Percentiles rank a stretch among this genome's conserved stretches.
Conservation (phyloP, 1,140 invertebrate species). For the Drosophila bifasciata region DNA sequence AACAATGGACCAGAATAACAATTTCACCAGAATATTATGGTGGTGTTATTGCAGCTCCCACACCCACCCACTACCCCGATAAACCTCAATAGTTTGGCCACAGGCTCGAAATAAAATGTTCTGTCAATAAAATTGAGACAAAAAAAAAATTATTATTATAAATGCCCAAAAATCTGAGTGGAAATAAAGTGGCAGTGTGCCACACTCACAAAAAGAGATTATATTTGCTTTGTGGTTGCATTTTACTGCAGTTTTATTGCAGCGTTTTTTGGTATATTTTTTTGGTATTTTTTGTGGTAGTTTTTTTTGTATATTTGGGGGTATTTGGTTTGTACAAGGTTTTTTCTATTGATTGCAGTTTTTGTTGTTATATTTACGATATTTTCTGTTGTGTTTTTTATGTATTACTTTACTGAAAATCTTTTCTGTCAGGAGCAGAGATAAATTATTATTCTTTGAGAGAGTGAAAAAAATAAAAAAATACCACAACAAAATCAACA, state of each 20-base stretch:
- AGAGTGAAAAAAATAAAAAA: no score
- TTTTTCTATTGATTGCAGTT: no score
- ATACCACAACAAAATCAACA: no score
- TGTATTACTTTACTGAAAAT: no score
- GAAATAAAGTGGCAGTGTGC: constrained; percentile 11
- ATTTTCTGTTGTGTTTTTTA: no score
- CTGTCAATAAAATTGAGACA: constrained; percentile 22
- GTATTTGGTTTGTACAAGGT: constrained; percentile 1
- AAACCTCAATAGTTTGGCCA: constrained; percentile 63
- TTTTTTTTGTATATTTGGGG: constrained; percentile 14
- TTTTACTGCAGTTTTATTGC: no score
- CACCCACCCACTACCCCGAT: no score
- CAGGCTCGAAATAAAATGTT: constrained; percentile 30
- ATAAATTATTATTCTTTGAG: no score
- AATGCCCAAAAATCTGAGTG: constrained; percentile 1
- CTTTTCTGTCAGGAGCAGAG: no score
- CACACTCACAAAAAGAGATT: no score
- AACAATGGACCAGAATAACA: constrained; percentile 34
- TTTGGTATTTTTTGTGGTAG: constrained; percentile 3
- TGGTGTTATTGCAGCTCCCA: constrained; percentile 46
- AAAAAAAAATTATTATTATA: constrained; percentile 26
- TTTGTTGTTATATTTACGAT: no score
- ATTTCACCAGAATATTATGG: constrained; percentile 59
- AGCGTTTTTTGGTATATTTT: neutral
- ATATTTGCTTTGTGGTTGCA: no score